Evolutionary conservation across 2,888 invertebrate species (phyloP).

Genomic region (Harpalus rufipes): DNA sequence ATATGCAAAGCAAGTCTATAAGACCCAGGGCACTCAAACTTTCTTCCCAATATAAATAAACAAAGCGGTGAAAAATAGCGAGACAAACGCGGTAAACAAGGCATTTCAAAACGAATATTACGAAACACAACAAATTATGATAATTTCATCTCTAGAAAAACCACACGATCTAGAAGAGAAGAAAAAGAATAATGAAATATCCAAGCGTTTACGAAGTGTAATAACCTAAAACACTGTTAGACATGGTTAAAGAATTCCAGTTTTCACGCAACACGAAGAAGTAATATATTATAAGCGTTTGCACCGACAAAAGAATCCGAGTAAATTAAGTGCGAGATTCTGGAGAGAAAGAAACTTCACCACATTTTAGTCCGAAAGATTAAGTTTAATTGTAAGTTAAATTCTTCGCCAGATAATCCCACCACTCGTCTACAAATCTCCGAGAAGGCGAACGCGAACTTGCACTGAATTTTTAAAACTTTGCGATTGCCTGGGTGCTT

Average conservation of each 20-base stretch:
- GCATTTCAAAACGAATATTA: constrained; percentile 45
- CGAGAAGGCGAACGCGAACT: constrained; percentile 13
- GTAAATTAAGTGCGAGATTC: constrained; percentile 66
- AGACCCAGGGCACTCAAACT: constrained; percentile 31
- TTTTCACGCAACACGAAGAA: constrained; percentile 61
- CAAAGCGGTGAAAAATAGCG: constrained; percentile 15
- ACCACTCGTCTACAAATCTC: constrained; percentile 67
- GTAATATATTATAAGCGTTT: constrained; percentile 61
- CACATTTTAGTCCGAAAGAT: constrained; percentile 70
- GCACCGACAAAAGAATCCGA: constrained; percentile 62
- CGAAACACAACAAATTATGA: constrained; percentile 53
- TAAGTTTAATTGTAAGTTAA: constrained; percentile 74
- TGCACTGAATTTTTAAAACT: constrained; percentile 38
- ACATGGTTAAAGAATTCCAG: constrained; percentile 63
- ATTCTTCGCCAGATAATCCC: constrained; percentile 73
- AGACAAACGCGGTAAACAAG: constrained; percentile 42
- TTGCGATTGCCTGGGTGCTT: constrained; percentile 8
- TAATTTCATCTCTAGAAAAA: constrained; percentile 39
- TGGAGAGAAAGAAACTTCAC: constrained; percentile 51
- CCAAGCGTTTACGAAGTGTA: constrained; percentile 53
- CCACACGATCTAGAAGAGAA: constrained; percentile 21
- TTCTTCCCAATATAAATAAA: constrained; percentile 33
- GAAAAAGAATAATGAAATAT: constrained; percentile 49
- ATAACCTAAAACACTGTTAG: constrained; percentile 61
- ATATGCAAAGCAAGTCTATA: constrained; percentile 60